These are phyloP conservation scores for Pandion haliaetus DNA, from an alignment of 2,113 vertebrate genomes.

Conservation along the genomic window DNA sequence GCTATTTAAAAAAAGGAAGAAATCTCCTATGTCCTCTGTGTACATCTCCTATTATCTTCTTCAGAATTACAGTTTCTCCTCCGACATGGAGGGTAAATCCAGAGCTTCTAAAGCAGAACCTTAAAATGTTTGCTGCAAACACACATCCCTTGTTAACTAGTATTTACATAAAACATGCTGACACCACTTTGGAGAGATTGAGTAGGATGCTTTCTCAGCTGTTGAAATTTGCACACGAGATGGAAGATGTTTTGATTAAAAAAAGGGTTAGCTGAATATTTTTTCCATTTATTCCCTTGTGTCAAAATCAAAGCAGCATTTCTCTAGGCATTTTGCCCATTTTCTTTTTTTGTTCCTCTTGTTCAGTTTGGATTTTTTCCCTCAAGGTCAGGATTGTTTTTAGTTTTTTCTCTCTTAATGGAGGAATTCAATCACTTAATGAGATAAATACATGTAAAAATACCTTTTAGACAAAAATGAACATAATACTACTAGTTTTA, in stretches of 20 bases:
- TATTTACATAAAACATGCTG: slow-evolving; percentile 53
- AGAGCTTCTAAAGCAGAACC: background rate
- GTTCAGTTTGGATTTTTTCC: background rate
- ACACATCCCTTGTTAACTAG: background rate
- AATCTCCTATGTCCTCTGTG: background rate
- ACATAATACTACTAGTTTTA: background rate
- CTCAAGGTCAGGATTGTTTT: background rate
- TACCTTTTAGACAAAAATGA: background rate
- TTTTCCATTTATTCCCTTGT: slow-evolving; percentile 42
- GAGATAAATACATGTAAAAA: background rate
- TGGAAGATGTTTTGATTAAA: slow-evolving; percentile 55
- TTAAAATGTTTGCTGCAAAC: background rate
- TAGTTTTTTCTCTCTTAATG: background rate
- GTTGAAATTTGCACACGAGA: slow-evolving; percentile 45
- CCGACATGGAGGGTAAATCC: background rate
- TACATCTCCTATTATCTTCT: background rate
- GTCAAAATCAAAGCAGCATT: slow-evolving; percentile 47
- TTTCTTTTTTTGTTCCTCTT: background rate
- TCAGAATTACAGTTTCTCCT: background rate
- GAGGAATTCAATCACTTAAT: background rate
- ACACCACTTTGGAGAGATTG: slow-evolving; percentile 12
- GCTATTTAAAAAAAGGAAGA: background rate
- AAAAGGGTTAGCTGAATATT: background rate
- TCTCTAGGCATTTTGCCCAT: slow-evolving; percentile 28
- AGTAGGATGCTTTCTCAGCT: slow-evolving; percentile 55